phyloP scores from a whole-genome alignment of 2,888 invertebrate genomes.

The Digitonthophagus gazella region DNA sequence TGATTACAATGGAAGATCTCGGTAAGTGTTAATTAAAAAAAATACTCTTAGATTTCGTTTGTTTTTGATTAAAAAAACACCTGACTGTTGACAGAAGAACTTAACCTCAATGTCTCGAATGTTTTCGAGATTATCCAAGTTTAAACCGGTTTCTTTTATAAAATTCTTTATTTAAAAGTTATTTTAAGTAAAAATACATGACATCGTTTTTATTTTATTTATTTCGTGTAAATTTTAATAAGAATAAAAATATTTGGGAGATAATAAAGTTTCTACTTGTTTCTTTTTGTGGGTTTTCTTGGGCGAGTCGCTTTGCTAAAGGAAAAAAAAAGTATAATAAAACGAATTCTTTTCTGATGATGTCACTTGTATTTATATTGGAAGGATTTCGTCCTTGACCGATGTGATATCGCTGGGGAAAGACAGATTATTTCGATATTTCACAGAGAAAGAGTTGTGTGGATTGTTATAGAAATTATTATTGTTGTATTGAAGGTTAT shows the following conservation, averaged over 20 bases:
- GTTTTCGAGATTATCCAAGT: background rate
- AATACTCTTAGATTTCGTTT: conserved; percentile 5
- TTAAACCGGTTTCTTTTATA: too few species aligned
- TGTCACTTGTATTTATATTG: conserved; percentile 11
- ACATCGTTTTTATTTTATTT: too few species aligned
- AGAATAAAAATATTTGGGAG: background rate
- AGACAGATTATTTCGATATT: too few species aligned
- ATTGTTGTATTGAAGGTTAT: too few species aligned
- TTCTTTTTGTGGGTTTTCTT: background rate
- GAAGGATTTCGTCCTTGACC: conserved; percentile 3
- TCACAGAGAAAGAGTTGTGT: too few species aligned
- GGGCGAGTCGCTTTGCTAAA: background rate
- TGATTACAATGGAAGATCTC: conserved; percentile 24
- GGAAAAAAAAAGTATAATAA: background rate
- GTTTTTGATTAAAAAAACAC: background rate
- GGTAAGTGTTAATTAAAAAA: conserved; percentile 21
- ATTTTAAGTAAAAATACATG: too few species aligned
- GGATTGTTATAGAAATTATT: too few species aligned
- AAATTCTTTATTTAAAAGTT: too few species aligned
- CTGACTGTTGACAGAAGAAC: conserved; percentile 23
- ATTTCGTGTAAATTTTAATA: too few species aligned
- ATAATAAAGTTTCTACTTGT: background rate
- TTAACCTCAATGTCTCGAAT: conserved; percentile 21
- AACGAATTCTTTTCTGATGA: background rate
- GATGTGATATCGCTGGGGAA: background rate